Evolutionary conservation across 2,113 vertebrate genomes (phyloP).

Genomic region (Leiothrix lutea): DNA sequence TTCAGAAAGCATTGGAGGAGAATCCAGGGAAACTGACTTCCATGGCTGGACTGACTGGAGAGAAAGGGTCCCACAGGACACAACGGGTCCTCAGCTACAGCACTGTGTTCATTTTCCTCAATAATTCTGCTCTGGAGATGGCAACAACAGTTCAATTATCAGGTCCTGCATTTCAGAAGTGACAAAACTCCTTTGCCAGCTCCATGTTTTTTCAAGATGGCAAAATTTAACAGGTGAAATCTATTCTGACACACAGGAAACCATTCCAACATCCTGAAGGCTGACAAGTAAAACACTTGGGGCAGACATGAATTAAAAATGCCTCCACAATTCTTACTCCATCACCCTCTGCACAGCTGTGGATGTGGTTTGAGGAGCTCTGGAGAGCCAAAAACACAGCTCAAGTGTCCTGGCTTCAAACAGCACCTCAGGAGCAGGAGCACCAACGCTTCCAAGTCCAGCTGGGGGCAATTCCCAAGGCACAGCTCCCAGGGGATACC

Average conservation of each 20-base stretch:
- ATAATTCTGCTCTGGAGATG: background rate
- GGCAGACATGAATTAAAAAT: background rate
- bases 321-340: background rate
- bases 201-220: background rate
- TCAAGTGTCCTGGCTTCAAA: background rate
- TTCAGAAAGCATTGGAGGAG: background rate
- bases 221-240: background rate
- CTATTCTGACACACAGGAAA: background rate
- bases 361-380: background rate
- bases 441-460: fast-evolving
- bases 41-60: background rate
- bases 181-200: background rate
- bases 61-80: background rate
- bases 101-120: background rate
- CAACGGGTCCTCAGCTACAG: background rate
- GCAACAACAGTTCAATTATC: background rate
- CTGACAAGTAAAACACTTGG: background rate
- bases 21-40: background rate
- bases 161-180: background rate
- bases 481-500: background rate
- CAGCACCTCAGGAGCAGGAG: background rate
- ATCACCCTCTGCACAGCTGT: background rate
- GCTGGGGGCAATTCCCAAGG: background rate
- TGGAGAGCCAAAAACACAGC: background rate
- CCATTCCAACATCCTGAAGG: background rate